Percentiles rank a stretch among this genome's conserved stretches.
phyloP scores from a whole-genome alignment of 2,113 vertebrate species.

The Tauraco erythrolophus region DNA sequence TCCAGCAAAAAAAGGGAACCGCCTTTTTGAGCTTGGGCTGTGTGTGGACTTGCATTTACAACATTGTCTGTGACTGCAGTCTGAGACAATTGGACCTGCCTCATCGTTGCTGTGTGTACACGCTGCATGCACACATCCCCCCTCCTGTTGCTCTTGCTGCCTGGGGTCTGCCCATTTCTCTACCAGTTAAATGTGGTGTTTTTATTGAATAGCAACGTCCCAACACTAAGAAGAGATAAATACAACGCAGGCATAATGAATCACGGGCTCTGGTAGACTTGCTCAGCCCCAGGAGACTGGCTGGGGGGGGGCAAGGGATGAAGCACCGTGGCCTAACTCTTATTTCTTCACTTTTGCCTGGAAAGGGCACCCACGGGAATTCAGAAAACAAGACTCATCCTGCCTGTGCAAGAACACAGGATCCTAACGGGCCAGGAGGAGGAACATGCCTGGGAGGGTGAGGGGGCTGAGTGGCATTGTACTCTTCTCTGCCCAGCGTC shows the following conservation, averaged over 20 bases:
- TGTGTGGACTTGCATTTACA: conserved; percentile 13
- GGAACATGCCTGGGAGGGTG: neutral
- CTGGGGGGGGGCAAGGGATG: neutral
- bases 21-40: neutral
- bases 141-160: neutral
- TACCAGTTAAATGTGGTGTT: neutral
- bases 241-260: neutral
- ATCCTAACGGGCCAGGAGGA: neutral
- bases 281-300: neutral
- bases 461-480: neutral
- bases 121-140: neutral
- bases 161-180: neutral
- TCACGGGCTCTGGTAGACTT: neutral
- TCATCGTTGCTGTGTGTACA: neutral
- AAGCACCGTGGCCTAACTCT: neutral
- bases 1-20: neutral
- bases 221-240: neutral
- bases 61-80: neutral
- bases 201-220: neutral
- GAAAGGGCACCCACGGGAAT: neutral
- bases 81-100: conserved; percentile 13
- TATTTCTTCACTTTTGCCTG: neutral
- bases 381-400: conserved; percentile 15
- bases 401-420: neutral
- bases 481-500: accelerated